Evolutionary conservation across 2,888 invertebrate genomes (phyloP).

Genomic region (Clepsis dumicolana): DNA sequence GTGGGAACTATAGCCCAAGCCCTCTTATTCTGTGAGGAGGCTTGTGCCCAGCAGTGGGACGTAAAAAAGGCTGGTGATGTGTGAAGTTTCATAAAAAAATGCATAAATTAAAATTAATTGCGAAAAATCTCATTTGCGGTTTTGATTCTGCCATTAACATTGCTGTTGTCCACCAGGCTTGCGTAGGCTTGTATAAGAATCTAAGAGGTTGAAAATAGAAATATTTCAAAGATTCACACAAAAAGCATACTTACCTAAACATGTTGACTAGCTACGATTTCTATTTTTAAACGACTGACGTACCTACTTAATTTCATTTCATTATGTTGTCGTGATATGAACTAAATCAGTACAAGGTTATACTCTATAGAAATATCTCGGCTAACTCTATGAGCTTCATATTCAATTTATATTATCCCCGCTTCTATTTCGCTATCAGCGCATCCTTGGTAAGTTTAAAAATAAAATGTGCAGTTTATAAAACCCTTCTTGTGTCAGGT

Average conservation of each 20-base stretch:
- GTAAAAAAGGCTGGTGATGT: too few species aligned
- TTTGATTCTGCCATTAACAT: too few species aligned
- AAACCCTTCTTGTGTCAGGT: conserved; percentile 88
- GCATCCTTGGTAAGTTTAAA: conserved; percentile 53
- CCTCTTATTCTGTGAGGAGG: too few species aligned
- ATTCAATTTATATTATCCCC: background rate
- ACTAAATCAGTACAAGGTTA: background rate
- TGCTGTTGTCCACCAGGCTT: too few species aligned
- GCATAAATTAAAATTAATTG: too few species aligned
- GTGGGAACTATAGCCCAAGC: too few species aligned
- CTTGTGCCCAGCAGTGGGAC: too few species aligned
- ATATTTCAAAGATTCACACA: too few species aligned
- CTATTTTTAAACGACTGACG: background rate
- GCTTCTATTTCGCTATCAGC: conserved; percentile 7
- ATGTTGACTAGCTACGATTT: background rate
- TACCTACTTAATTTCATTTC: background rate
- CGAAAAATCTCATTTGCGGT: too few species aligned
- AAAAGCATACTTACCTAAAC: background rate
- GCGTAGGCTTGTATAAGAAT: too few species aligned
- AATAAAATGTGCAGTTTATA: conserved; percentile 63
- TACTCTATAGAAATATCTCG: background rate
- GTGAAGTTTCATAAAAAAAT: too few species aligned
- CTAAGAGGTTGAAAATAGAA: too few species aligned
- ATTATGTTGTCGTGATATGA: background rate
- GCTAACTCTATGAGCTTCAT: conserved; percentile 8